These are phyloP conservation scores for Zonitis immaculata DNA, from an alignment of 2,888 invertebrate species.

Conservation along the genomic window DNA sequence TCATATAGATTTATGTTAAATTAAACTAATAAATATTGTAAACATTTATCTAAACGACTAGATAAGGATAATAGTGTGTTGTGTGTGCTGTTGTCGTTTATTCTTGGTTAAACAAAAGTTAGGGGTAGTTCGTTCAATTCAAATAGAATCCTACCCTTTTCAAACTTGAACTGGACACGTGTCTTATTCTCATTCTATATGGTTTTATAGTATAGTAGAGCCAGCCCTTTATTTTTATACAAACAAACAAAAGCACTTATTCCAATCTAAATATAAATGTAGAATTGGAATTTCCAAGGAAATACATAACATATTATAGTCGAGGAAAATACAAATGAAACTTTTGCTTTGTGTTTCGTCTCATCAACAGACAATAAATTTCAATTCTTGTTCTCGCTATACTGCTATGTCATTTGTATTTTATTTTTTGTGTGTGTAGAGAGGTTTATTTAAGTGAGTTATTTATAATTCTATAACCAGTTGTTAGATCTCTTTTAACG, in stretches of 20 bases:
- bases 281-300: too few species aligned
- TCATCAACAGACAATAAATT: too few species aligned
- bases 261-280: background rate
- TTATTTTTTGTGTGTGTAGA: too few species aligned
- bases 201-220: too few species aligned
- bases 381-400: too few species aligned
- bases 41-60: background rate
- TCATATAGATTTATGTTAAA: background rate
- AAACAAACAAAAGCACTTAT: constrained; percentile 12
- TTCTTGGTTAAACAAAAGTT: constrained; percentile 17
- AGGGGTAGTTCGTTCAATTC: constrained; percentile 11
- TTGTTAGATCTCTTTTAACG: too few species aligned
- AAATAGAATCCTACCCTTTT: constrained; percentile 18
- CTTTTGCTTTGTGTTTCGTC: too few species aligned
- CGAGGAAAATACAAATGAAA: too few species aligned
- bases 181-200: constrained; percentile 2
- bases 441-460: too few species aligned
- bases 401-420: too few species aligned
- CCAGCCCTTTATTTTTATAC: background rate
- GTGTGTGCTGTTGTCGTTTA: background rate
- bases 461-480: too few species aligned
- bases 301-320: too few species aligned
- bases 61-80: background rate
- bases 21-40: background rate
- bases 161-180: constrained; percentile 17